Conservation (phyloP, 2,888 invertebrate genomes). For the Brachynemurus nebulosus region DNA sequence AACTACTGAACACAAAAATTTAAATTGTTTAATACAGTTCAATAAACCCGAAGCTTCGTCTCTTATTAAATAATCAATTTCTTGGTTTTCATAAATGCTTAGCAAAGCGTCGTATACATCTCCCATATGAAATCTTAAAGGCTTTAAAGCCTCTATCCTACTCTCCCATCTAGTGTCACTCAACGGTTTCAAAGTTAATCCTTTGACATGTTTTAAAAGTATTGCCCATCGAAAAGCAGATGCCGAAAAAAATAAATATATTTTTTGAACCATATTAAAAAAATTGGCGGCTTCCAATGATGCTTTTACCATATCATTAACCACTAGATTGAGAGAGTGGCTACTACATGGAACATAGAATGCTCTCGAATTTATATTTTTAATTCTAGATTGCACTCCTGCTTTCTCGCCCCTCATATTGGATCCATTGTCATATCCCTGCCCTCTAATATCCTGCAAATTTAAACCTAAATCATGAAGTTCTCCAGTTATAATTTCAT, state of each 20-base stretch:
- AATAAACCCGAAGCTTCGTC: conserved; percentile 14
- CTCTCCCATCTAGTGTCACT: too few species aligned
- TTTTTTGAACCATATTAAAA: too few species aligned
- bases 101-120: too few species aligned
- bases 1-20: conserved; percentile 14
- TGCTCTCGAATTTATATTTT: conserved; percentile 18
- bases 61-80: conserved; percentile 13
- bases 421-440: conserved; percentile 19
- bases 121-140: too few species aligned
- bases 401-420: conserved; percentile 18
- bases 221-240: conserved; percentile 14
- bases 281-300: conserved; percentile 15
- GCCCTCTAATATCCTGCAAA: conserved; percentile 15
- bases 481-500: conserved; percentile 19
- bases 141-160: too few species aligned
- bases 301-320: conserved; percentile 18
- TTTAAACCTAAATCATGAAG: conserved; percentile 13
- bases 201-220: conserved; percentile 14
- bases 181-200: conserved; percentile 16
- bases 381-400: too few species aligned
- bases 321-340: conserved; percentile 18
- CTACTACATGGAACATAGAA: conserved; percentile 19
- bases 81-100: conserved; percentile 8
- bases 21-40: too few species aligned
- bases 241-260: too few species aligned